Conservation (phyloP, 2,797 vertebrate species). For the Falco novaeseelandiae region DNA sequence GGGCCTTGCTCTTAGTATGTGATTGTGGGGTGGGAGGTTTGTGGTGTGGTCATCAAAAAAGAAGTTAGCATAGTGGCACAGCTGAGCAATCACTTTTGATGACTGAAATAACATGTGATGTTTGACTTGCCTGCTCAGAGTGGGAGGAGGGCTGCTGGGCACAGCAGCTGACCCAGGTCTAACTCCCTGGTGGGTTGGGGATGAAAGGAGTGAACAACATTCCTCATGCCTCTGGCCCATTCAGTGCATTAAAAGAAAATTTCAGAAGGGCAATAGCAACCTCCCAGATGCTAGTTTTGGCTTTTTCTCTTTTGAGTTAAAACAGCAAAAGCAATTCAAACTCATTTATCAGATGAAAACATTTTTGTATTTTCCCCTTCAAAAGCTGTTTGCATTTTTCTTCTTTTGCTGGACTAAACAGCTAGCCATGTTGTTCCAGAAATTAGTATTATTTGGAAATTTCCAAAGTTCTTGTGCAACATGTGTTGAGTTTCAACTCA, state of each 20-base stretch:
- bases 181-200: not conserved
- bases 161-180: not conserved
- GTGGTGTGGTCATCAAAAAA: not conserved
- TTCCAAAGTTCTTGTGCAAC: not conserved
- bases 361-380: not conserved
- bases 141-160: not conserved
- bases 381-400: not conserved
- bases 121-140: not conserved
- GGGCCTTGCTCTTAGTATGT: not conserved
- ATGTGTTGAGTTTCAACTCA: not conserved
- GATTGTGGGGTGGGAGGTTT: rapidly evolving
- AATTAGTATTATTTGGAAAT: not conserved
- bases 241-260: not conserved
- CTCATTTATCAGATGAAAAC: not conserved
- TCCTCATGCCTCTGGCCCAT: not conserved
- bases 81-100: not conserved
- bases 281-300: not conserved
- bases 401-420: not conserved
- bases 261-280: not conserved
- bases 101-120: not conserved
- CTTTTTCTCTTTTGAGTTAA: not conserved
- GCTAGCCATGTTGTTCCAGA: not conserved
- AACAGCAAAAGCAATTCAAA: not conserved
- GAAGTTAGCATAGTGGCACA: not conserved
- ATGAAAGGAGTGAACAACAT: not conserved